Evolutionary conservation across 1,140 invertebrate genomes (phyloP).

Genomic region (Dysdera silvatica): DNA sequence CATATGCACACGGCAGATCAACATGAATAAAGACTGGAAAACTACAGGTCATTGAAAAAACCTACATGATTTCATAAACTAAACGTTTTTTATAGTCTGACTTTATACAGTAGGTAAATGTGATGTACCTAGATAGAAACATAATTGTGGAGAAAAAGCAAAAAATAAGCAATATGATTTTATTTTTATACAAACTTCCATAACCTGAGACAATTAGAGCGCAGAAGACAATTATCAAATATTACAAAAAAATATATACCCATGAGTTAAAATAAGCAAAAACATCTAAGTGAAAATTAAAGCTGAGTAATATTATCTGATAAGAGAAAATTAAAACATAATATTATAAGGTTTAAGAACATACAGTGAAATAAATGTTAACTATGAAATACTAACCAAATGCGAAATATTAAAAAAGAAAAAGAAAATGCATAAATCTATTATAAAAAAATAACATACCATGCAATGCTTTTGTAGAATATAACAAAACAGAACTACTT

Average conservation of each 20-base stretch:
- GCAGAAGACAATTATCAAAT: constrained; percentile 21
- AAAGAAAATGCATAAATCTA: background rate
- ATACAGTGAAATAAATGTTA: background rate
- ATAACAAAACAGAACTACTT: too few relatives aligned
- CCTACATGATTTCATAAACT: constrained; percentile 14
- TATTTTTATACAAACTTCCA: constrained; percentile 20
- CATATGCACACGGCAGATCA: constrained; percentile 18
- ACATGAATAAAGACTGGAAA: constrained; percentile 20
- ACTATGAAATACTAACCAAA: background rate
- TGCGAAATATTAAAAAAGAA: background rate
- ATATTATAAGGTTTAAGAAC: constrained; percentile 7
- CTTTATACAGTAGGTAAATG: constrained; percentile 18
- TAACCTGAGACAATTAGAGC: constrained; percentile 25
- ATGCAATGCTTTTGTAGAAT: too few relatives aligned
- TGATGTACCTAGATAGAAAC: constrained; percentile 6
- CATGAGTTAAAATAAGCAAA: constrained; percentile 19
- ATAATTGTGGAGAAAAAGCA: background rate
- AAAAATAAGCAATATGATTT: constrained; percentile 18
- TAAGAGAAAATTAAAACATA: background rate
- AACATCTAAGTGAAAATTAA: constrained; percentile 6
- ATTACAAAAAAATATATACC: constrained; percentile 22
- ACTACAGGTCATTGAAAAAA: constrained; percentile 21
- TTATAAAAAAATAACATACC: too few relatives aligned
- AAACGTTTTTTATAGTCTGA: constrained; percentile 12
- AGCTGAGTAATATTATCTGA: background rate